A percentile compares a stretch with the other conserved stretches of the same genome.
Conservation (phyloP, 92 coral and sea anemone genomes). For the Zoanthus sansibaricus region DNA sequence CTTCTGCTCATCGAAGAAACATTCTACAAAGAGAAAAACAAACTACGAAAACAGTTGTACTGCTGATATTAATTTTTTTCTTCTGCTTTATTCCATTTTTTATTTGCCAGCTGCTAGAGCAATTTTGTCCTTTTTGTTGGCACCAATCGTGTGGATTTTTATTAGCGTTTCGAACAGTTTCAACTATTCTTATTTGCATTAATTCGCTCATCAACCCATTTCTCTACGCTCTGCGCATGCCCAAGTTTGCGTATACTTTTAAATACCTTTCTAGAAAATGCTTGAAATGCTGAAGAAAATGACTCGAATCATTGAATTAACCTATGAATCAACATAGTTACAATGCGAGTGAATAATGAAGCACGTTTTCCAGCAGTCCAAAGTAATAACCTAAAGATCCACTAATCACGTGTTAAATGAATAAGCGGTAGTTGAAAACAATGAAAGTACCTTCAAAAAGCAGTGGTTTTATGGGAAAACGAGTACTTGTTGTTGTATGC, state of each 20-base stretch:
- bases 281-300: too few relatives aligned
- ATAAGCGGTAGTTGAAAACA: too few relatives aligned
- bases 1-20: background rate
- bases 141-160: background rate
- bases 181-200: background rate
- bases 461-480: too few relatives aligned
- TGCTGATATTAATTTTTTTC: constrained; percentile 13
- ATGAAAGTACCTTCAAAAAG: too few relatives aligned
- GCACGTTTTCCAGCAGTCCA: too few relatives aligned
- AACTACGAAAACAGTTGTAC: constrained; percentile 5
- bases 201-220: constrained; percentile 16
- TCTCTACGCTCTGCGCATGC: constrained; percentile 24
- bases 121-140: background rate
- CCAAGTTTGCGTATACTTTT: background rate
- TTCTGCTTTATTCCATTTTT: constrained; percentile 23
- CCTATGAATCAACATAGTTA: too few relatives aligned
- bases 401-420: too few relatives aligned
- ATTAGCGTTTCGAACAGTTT: background rate
- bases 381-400: too few relatives aligned
- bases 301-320: too few relatives aligned
- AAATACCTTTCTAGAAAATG: constrained; percentile 14
- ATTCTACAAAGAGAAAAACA: constrained; percentile 7
- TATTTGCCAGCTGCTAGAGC: background rate
- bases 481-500: too few relatives aligned
- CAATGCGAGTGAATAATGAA: too few relatives aligned